Percentiles rank a stretch among this genome's conserved stretches.
These are phyloP conservation scores for Drosophila azteca DNA, from an alignment of 1,140 invertebrate species.

Conservation along the genomic window DNA sequence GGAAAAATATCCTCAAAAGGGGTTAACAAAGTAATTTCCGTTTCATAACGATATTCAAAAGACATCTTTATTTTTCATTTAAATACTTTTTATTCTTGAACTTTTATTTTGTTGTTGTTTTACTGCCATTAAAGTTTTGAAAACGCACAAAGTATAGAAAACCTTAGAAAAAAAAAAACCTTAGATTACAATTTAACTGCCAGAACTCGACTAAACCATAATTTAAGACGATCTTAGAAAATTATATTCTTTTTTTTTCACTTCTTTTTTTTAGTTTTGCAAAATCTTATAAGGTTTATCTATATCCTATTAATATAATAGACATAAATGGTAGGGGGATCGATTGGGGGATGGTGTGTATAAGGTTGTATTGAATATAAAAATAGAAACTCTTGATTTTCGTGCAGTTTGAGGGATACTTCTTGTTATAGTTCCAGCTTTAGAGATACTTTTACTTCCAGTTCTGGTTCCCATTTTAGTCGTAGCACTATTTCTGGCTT, in stretches of 20 bases:
- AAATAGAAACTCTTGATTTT: slow-evolving; percentile 71
- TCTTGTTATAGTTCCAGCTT: slow-evolving; percentile 1
- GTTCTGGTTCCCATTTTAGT: neutral
- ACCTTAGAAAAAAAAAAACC: slow-evolving; percentile 23
- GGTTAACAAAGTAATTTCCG: too few relatives aligned
- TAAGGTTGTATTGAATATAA: slow-evolving; percentile 64
- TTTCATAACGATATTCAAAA: too few relatives aligned
- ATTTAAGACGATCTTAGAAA: slow-evolving; percentile 29
- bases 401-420: slow-evolving; percentile 21
- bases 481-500: neutral
- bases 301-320: slow-evolving; percentile 79
- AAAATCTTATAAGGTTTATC: slow-evolving; percentile 11
- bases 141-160: slow-evolving; percentile 53
- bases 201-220: slow-evolving; percentile 44
- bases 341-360: slow-evolving; percentile 44
- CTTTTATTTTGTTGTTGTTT: slow-evolving; percentile 17
- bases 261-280: slow-evolving; percentile 10
- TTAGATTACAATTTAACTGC: slow-evolving; percentile 40
- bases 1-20: too few relatives aligned
- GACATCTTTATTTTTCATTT: too few relatives aligned
- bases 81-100: slow-evolving; percentile 21
- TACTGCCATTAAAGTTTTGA: slow-evolving; percentile 54
- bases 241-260: slow-evolving; percentile 7
- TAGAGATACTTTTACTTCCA: neutral
- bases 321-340: slow-evolving; percentile 60